A percentile compares a stretch with the other conserved stretches of the same genome.
phyloP scores from a whole-genome alignment of 2,797 vertebrate species.

The Diplodus sargus region DNA sequence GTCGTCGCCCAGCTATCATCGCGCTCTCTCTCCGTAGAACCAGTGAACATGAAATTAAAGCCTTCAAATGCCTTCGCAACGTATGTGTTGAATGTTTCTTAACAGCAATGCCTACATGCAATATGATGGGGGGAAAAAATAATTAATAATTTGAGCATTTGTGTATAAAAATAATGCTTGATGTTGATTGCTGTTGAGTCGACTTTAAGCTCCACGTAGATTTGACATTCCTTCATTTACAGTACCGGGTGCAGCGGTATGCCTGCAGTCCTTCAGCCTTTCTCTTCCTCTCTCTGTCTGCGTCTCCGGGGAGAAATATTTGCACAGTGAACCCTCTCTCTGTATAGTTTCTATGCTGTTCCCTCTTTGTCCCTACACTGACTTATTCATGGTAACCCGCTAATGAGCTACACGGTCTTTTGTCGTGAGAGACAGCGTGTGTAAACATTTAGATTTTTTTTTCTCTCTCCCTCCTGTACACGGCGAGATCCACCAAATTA shows the following conservation, averaged over 20 bases:
- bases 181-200: slow-evolving; percentile 4
- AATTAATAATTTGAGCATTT: background rate
- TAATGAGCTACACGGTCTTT: slow-evolving; percentile 73
- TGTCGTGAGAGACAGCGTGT: slow-evolving; percentile 71
- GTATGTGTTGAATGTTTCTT: no score
- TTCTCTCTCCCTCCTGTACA: slow-evolving; percentile 41
- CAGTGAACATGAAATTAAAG: no score
- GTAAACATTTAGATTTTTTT: slow-evolving; percentile 77
- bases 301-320: slow-evolving; percentile 74
- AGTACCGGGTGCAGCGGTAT: slow-evolving; percentile 46
- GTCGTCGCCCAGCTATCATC: no score
- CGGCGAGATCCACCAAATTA: slow-evolving; percentile 66
- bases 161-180: slow-evolving; percentile 19
- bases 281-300: slow-evolving; percentile 34
- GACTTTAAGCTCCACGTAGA: slow-evolving; percentile 35
- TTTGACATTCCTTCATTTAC: slow-evolving; percentile 59
- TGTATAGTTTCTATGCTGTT: slow-evolving; percentile 57
- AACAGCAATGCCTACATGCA: background rate
- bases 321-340: slow-evolving; percentile 57
- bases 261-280: slow-evolving; percentile 46
- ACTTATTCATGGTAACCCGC: slow-evolving; percentile 75
- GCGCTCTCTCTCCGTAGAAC: no score
- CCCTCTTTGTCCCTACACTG: slow-evolving; percentile 64
- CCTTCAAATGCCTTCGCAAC: no score
- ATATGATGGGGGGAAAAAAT: background rate